Conservation (phyloP, 1,140 invertebrate genomes). For the Adelges cooleyi region DNA sequence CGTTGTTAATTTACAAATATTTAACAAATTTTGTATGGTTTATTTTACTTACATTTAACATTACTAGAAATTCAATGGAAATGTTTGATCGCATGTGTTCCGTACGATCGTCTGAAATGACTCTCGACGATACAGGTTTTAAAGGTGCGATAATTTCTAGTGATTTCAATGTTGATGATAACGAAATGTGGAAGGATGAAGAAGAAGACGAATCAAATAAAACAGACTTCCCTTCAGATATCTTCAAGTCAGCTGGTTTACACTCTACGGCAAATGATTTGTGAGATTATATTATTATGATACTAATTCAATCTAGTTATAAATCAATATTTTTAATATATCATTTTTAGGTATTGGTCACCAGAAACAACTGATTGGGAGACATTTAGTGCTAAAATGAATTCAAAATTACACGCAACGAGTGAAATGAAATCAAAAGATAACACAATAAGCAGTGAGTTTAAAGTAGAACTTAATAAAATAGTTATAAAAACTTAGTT, state of each 20-base stretch:
- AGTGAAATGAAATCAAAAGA: conserved; percentile 8
- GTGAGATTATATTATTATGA: not conserved
- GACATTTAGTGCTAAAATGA: conserved; percentile 15
- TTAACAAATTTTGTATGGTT: not conserved
- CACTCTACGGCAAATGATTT: not conserved
- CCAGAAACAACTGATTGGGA: conserved; percentile 23
- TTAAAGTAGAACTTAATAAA: too few species aligned
- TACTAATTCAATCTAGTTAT: not conserved
- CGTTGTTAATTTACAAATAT: too few species aligned
- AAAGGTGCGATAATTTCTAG: not conserved
- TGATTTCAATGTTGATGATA: not conserved
- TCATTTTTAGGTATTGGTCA: conserved; percentile 20
- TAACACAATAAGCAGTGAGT: not conserved
- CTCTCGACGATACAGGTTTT: not conserved
- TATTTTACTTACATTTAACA: not conserved
- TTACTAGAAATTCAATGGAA: conserved; percentile 16
- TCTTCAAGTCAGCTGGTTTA: not conserved
- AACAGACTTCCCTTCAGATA: not conserved
- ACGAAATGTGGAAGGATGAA: conserved; percentile 4
- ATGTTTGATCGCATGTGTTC: conserved; percentile 25
- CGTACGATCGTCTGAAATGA: conserved; percentile 11
- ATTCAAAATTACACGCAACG: conserved; percentile 1
- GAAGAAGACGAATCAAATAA: not conserved
- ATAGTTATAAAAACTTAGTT: too few species aligned
- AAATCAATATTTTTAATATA: not conserved